Evolutionary conservation across 2,797 vertebrate species (phyloP).

Genomic region (Synaphobranchus kaupii): DNA sequence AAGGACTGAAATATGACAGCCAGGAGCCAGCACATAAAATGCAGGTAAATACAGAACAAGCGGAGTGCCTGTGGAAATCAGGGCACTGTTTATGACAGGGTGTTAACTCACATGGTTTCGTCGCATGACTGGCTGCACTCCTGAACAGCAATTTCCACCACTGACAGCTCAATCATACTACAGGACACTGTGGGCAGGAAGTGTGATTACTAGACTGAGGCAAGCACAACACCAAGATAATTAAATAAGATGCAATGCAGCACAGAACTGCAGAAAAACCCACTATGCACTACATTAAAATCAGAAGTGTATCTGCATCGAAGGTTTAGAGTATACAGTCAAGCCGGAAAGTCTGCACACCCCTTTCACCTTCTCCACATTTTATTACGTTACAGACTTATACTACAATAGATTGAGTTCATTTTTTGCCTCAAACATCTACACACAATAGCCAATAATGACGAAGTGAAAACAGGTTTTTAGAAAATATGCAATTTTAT

Average conservation of each 20-base stretch:
- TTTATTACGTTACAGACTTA: no score
- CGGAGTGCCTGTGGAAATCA: not conserved
- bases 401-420: no score
- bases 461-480: no score
- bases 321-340: not conserved
- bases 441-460: no score
- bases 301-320: not conserved
- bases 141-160: constrained; percentile 85
- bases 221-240: not conserved
- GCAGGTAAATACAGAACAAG: not conserved
- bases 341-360: no score
- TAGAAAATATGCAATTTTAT: no score
- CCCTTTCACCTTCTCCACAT: no score
- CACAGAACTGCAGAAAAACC: not conserved
- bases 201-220: not conserved
- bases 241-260: not conserved
- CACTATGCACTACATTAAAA: not conserved
- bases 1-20: constrained; percentile 6
- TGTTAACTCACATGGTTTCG: constrained; percentile 81
- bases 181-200: constrained; percentile 79
- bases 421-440: no score
- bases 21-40: not conserved
- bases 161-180: constrained; percentile 86
- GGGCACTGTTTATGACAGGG: not conserved
- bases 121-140: constrained; percentile 89